Evolutionary conservation across 1,140 invertebrate species (phyloP).

Genomic region (Hyles vespertilio): DNA sequence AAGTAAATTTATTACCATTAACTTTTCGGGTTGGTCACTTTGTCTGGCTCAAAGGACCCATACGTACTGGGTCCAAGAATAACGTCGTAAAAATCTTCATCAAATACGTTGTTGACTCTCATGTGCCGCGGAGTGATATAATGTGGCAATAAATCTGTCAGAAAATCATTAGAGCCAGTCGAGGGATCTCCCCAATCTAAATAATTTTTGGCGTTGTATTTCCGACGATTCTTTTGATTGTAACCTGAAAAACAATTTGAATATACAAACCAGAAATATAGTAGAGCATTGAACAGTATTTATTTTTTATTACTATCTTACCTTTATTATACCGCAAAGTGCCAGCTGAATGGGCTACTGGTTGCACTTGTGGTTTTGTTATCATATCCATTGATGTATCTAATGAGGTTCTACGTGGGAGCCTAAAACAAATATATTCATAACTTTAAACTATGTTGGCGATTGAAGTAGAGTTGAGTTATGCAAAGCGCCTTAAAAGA

Average conservation of each 20-base stretch:
- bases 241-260: slow-evolving; percentile 25
- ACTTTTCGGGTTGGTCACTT: background rate
- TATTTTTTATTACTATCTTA: slow-evolving; percentile 16
- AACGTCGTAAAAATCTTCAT: slow-evolving; percentile 64
- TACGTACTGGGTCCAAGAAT: slow-evolving; percentile 55
- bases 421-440: slow-evolving; percentile 12
- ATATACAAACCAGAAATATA: background rate
- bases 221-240: slow-evolving; percentile 40
- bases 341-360: slow-evolving; percentile 55
- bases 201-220: slow-evolving; percentile 32
- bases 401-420: slow-evolving; percentile 47
- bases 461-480: no score
- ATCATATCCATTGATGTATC: slow-evolving; percentile 51
- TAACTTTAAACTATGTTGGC: background rate
- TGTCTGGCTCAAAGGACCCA: background rate
- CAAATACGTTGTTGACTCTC: slow-evolving; percentile 30
- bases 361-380: slow-evolving; percentile 41
- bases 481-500: no score
- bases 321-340: slow-evolving; percentile 51
- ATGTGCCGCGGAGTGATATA: slow-evolving; percentile 63
- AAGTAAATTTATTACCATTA: slow-evolving; percentile 6
- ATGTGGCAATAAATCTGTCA: slow-evolving; percentile 61
- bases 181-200: slow-evolving; percentile 49
- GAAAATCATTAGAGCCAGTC: slow-evolving; percentile 48
- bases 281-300: background rate